Percentiles rank a stretch among this genome's conserved stretches.
Evolutionary conservation across 2,797 vertebrate genomes (phyloP).

Genomic region (Oreochromis mossambicus): DNA sequence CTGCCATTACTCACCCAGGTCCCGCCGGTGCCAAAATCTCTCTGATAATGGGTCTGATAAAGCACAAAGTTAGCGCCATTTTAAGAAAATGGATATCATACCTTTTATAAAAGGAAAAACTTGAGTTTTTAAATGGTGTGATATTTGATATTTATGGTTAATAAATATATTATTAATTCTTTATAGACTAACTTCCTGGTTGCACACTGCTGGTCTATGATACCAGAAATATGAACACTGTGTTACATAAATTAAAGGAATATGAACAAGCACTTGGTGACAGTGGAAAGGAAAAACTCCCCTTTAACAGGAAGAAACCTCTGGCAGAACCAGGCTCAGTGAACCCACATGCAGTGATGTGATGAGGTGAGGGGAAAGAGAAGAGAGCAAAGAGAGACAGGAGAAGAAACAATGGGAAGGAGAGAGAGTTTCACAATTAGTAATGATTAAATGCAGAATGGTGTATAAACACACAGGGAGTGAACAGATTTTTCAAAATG

Average conservation of each 20-base stretch:
- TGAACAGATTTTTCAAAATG: not conserved
- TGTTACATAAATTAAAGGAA: not conserved
- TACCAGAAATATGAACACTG: not conserved
- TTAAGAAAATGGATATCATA: constrained; percentile 6
- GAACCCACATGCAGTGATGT: not conserved
- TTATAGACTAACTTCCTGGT: not conserved
- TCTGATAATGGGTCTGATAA: constrained; percentile 16
- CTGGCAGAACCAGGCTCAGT: not conserved
- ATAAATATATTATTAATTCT: not conserved
- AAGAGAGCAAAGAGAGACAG: not conserved
- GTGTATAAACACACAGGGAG: not conserved
- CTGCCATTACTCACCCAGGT: constrained; percentile 59
- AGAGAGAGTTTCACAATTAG: not conserved
- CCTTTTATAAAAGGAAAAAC: not conserved
- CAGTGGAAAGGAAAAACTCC: not conserved
- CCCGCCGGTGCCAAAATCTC: constrained; percentile 23
- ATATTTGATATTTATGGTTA: not conserved
- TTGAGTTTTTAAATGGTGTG: not conserved
- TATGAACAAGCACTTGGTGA: not conserved
- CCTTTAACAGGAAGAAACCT: not conserved
- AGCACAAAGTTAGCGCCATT: constrained; percentile 14
- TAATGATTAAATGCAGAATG: not conserved
- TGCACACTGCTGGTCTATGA: not conserved
- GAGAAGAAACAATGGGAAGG: not conserved
- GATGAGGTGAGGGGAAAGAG: not conserved